phyloP scores from a whole-genome alignment of 2,797 vertebrate species.

The Hippoglossus hippoglossus region DNA sequence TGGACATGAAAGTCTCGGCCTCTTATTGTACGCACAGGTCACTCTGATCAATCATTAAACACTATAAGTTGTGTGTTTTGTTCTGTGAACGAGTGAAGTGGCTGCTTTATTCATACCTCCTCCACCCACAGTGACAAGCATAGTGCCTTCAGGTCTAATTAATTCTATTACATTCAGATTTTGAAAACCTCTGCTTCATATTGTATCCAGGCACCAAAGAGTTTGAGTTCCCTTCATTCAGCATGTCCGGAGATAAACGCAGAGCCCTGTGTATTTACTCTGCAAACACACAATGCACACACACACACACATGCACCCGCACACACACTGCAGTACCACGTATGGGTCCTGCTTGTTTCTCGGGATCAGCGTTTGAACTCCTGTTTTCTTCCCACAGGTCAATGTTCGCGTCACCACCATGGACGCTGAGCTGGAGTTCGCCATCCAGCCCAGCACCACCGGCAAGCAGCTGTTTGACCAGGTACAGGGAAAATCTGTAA shows the following conservation, averaged over 20 bases:
- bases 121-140: slow-evolving; percentile 5
- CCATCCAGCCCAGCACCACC: slow-evolving; percentile 95
- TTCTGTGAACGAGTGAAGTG: slow-evolving; percentile 23
- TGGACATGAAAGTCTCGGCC: slow-evolving; percentile 39
- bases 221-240: slow-evolving; percentile 52
- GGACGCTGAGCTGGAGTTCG: slow-evolving; percentile 99
- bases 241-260: slow-evolving; percentile 52
- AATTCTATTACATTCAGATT: neutral
- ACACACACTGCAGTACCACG: slow-evolving; percentile 14
- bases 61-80: slow-evolving; percentile 34
- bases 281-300: slow-evolving; percentile 42
- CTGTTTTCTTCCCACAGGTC: slow-evolving; percentile 82
- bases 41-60: slow-evolving; percentile 74
- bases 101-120: neutral
- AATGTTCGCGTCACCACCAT: slow-evolving; percentile 96
- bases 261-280: slow-evolving; percentile 68
- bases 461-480: slow-evolving; percentile 98
- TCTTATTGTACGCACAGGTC: slow-evolving; percentile 42
- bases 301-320: slow-evolving; percentile 1
- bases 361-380: slow-evolving; percentile 36
- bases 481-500: slow-evolving; percentile 69
- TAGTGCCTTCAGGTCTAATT: neutral
- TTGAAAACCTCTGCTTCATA: neutral
- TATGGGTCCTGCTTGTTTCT: slow-evolving; percentile 32
- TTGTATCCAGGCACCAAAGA: slow-evolving; percentile 7